Base-by-base conservation (phyloP, 2,797 vertebrate species). In the Brachyalestes nurse region DNA sequence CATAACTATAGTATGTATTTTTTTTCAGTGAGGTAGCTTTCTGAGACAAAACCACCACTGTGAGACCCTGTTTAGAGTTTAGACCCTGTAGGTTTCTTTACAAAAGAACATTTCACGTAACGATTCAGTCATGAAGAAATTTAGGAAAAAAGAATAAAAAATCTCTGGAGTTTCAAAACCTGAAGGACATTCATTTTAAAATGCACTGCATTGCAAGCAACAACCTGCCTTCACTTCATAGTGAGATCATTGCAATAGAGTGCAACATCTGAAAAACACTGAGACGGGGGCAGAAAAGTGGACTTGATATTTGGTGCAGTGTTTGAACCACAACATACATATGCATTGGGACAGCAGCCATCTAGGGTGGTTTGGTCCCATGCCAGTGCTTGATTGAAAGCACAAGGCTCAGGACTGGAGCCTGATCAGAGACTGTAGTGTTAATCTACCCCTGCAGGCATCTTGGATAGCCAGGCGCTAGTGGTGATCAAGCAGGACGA, bases 401-500 rank as follows among this genome's bases (percentile, higher is more conserved):
- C 53, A 66, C 80, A 82, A 75, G 70, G 82, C 70, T 72, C 13
- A 23, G 67, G 71, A 55, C 73, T 83, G 86, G 78, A 73, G 72
- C 80, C 17, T 79, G 82, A 77, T 84, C 75, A 38, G 62, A 67
- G 72, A 57, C 40, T 17, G 82, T 66, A 38, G 2, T 80, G 70
- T 83, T 77, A 73, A 86, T 84, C 75, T 69, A 61, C 82, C 83
- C 83, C 75, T 12, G 70, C 67, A 77, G 75, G 71, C 75, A 77
- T 75, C 72, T 58, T 78, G 79, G 79, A 66, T 51, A 57, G 28
- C 25, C 69, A 14, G 58, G 25, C 17, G 23, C 7, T 53, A 55
- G 49, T 21, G 58, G 9, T 71, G 83, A 87, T 75, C 82, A 65
- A 88, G 81, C 70, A 82, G 78, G 76, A 88, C 79, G 84, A 80